phyloP scores from a whole-genome alignment of 2,797 vertebrate genomes.

The Thaleichthys pacificus region DNA sequence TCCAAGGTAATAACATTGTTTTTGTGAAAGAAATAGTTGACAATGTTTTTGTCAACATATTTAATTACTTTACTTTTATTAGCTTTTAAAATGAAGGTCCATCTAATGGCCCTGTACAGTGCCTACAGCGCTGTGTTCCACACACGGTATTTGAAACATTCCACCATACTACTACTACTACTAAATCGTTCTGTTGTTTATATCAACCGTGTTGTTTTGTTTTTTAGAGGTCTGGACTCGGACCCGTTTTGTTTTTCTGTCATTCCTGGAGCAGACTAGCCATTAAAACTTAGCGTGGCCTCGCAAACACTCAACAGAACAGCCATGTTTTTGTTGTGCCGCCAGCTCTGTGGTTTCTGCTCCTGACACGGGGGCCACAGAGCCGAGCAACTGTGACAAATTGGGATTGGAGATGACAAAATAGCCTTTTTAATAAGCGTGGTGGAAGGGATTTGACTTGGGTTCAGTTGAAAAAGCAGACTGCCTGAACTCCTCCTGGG shows the following conservation, averaged over 20 bases:
- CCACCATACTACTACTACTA: neutral
- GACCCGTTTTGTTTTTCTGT: slow-evolving; percentile 30
- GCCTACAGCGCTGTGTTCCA: no score
- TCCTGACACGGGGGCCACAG: slow-evolving; percentile 47
- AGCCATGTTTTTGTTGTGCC: slow-evolving; percentile 46
- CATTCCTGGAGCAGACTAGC: slow-evolving; percentile 26
- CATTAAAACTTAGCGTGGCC: slow-evolving; percentile 53
- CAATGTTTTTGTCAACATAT: no score
- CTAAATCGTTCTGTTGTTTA: neutral
- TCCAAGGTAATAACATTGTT: no score
- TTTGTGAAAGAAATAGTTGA: no score
- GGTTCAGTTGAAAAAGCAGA: slow-evolving; percentile 70
- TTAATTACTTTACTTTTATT: no score
- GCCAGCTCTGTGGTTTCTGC: slow-evolving; percentile 19
- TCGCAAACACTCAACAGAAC: slow-evolving; percentile 42
- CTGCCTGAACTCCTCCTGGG: slow-evolving; percentile 68
- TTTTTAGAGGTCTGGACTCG: slow-evolving; percentile 10
- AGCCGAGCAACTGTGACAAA: slow-evolving; percentile 73
- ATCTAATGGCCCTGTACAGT: no score
- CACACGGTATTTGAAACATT: neutral
- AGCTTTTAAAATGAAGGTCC: no score
- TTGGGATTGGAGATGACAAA: slow-evolving; percentile 73
- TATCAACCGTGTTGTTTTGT: neutral
- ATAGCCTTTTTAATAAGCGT: slow-evolving; percentile 70
- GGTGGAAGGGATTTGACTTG: slow-evolving; percentile 67